Conservation (phyloP, 2,797 vertebrate genomes). For the Hyperoplus immaculatus region DNA sequence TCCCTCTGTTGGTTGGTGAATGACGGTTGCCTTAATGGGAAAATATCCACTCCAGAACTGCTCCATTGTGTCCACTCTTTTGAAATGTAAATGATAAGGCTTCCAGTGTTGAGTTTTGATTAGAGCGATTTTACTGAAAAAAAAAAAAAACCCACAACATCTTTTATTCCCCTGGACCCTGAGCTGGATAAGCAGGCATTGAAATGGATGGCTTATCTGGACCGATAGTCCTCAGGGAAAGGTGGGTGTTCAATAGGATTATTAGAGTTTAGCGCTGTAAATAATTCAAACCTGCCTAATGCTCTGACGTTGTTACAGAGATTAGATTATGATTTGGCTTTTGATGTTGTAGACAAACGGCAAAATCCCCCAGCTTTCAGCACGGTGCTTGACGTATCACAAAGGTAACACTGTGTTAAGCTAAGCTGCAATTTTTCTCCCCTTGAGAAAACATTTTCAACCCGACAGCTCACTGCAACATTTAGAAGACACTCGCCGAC, state of each 20-base stretch:
- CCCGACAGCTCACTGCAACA: slow-evolving; percentile 17
- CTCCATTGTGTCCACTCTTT: slow-evolving; percentile 49
- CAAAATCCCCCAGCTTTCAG: neutral
- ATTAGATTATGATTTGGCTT: slow-evolving; percentile 22
- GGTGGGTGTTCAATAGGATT: slow-evolving; percentile 39
- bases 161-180: slow-evolving; percentile 35
- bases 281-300: slow-evolving; percentile 46
- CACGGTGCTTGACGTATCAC: slow-evolving; percentile 31
- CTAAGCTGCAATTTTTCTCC: neutral
- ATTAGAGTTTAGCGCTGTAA: slow-evolving; percentile 34
- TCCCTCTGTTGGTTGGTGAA: slow-evolving; percentile 28
- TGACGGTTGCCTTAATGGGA: slow-evolving; percentile 29
- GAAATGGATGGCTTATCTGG: slow-evolving; percentile 32
- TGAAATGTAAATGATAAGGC: slow-evolving; percentile 67
- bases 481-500: slow-evolving; percentile 31
- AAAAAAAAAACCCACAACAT: slow-evolving; percentile 1
- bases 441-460: slow-evolving; percentile 28
- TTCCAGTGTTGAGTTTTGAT: slow-evolving; percentile 33
- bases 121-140: slow-evolving; percentile 20
- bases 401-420: slow-evolving; percentile 5
- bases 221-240: neutral
- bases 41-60: slow-evolving; percentile 53
- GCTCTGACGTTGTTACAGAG: slow-evolving; percentile 29
- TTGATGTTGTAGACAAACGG: slow-evolving; percentile 20
- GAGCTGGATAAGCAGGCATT: slow-evolving; percentile 15